Conservation (phyloP, 2,888 invertebrate genomes). For the Seira musarum region DNA sequence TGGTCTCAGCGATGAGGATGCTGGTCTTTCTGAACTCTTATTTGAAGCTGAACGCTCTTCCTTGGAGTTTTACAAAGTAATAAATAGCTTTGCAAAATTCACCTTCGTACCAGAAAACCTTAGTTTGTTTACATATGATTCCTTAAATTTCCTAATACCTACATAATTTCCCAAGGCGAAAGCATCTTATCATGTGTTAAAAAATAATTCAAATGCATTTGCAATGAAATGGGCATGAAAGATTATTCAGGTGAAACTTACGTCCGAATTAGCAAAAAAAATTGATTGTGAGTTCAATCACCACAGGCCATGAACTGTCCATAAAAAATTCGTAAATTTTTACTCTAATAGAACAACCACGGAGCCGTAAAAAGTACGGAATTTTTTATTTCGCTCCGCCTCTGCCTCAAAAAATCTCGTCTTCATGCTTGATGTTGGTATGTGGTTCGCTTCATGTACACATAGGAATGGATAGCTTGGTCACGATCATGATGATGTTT, state of each 20-base stretch:
- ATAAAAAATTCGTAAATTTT: neutral
- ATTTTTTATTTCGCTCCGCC: conserved; percentile 31
- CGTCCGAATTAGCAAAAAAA: too few species aligned
- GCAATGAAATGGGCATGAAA: too few species aligned
- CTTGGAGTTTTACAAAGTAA: conserved; percentile 60
- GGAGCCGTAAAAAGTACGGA: neutral
- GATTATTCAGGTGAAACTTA: too few species aligned
- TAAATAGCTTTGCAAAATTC: neutral
- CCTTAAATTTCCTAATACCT: too few species aligned
- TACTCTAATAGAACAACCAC: too few species aligned
- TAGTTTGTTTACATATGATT: too few species aligned
- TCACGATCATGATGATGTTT: neutral
- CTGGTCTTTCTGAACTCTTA: conserved; percentile 34
- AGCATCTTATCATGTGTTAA: too few species aligned
- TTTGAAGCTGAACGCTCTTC: conserved; percentile 52
- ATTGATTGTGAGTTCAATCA: neutral
- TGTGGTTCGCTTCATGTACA: neutral
- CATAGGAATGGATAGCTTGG: too few species aligned
- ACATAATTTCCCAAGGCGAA: too few species aligned
- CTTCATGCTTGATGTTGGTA: neutral
- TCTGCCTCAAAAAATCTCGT: conserved; percentile 5
- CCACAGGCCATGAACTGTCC: neutral
- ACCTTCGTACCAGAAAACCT: neutral
- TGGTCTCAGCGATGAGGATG: conserved; percentile 18
- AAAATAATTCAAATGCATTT: too few species aligned